Evolutionary conservation across 2,113 vertebrate species (phyloP), one percentile per base, ranked within the genome.

Genomic region (Corythoichthys intestinalis): DNA sequence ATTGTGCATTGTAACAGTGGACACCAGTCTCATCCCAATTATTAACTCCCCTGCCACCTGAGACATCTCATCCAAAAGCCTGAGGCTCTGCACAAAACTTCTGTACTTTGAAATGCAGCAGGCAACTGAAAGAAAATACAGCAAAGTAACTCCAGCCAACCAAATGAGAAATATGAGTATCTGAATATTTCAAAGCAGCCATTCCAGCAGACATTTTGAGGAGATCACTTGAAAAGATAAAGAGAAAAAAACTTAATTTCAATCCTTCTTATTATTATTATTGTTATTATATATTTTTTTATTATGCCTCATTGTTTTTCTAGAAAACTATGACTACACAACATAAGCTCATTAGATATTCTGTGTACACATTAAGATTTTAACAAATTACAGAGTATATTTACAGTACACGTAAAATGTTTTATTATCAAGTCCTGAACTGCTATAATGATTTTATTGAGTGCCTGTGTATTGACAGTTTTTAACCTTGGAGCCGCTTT

Each of bases 401-500:
- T 52, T 35, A 50, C 41, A 46, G 63, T 59, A 54, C 47, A 64
- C 20, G 64, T 66, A 48, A 74, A 70, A 58, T 58, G 76, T 72
- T 69, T 12, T 54, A 66, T 63, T 77, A 69, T 78, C 62, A 67
- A 59, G 68, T 71, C 70, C 68, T 70, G 71, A 80, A 79, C 83
- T 72, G 76, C 61, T 60, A 61, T 67, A 48, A 77, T 60, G 72
- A 82, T 76, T 74, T 79, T 71, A 56, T 73, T 79, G 80, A 82
- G 70, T 80, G 80, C 78, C 83, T 83, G 65, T 70, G 75, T 88
- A 85, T 85, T 81, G 78, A 83, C 82, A 75, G 77, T 68, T 80
- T 69, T 85, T 86, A 85, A 87, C 84, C 86, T 88, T 87, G 79
- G 75, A 74, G 77, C 58, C 71, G 66, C 70, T 71, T 75, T 77